Percentiles rank a stretch among this genome's conserved stretches.
phyloP scores from a whole-genome alignment of 1,140 invertebrate genomes.

The Linepithema humile region DNA sequence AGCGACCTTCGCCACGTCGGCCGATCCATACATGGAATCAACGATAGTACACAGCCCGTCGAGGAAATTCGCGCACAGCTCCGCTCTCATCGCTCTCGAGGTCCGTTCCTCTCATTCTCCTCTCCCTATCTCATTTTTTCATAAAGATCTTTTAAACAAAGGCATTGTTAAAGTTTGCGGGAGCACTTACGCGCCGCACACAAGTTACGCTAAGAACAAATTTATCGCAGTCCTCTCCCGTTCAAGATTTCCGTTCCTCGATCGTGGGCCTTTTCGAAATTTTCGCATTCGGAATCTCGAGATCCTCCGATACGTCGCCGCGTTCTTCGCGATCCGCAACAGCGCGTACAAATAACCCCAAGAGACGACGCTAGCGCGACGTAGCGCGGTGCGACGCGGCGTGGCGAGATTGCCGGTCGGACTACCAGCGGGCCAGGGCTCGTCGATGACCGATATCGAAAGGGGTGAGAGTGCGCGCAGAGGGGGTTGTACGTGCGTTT shows the following conservation, averaged over 20 bases:
- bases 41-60: slow-evolving; percentile 12
- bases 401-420: slow-evolving; percentile 67
- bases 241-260: background rate
- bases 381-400: slow-evolving; percentile 47
- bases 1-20: slow-evolving; percentile 35
- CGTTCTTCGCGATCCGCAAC: background rate
- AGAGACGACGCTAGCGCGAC: background rate
- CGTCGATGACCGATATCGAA: slow-evolving; percentile 64
- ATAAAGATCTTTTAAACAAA: background rate
- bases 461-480: slow-evolving; percentile 43
- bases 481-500: slow-evolving; percentile 54
- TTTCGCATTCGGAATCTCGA: background rate
- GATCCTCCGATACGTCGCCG: background rate
- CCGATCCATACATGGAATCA: slow-evolving; percentile 28
- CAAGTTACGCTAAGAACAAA: background rate
- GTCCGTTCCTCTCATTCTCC: background rate
- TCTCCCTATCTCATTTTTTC: background rate
- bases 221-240: background rate
- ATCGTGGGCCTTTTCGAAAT: background rate
- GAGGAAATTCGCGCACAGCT: background rate
- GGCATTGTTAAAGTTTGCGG: background rate
- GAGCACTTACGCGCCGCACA: background rate
- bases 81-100: background rate
- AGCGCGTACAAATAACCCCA: background rate
- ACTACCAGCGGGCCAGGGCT: slow-evolving; percentile 67